phyloP scores from a whole-genome alignment of 2,888 invertebrate species.

The Petrophora chlorosata region DNA sequence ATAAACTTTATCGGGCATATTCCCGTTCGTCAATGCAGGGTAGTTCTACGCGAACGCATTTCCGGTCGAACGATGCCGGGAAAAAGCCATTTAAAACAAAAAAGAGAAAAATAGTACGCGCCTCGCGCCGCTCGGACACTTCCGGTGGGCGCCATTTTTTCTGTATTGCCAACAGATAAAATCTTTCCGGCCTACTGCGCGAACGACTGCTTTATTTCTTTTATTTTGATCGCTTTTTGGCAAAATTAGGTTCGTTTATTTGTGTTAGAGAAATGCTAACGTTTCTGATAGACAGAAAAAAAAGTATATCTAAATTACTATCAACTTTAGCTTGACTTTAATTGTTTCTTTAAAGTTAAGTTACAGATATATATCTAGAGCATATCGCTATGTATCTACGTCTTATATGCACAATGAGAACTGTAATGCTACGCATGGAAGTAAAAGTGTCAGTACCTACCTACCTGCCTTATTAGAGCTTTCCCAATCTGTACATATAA shows the following conservation, averaged over 20 bases:
- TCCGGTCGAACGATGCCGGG: slow-evolving; percentile 82
- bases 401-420: too few species aligned
- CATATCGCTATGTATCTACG: too few species aligned
- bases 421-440: too few species aligned
- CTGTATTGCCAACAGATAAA: slow-evolving; percentile 84
- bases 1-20: slow-evolving; percentile 61
- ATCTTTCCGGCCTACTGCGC: slow-evolving; percentile 83
- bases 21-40: slow-evolving; percentile 65
- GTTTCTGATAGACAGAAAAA: neutral
- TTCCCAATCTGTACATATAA: neutral
- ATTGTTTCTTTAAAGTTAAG: too few species aligned
- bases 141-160: slow-evolving; percentile 84
- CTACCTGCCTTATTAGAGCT: too few species aligned
- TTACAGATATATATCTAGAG: too few species aligned
- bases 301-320: neutral
- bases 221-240: slow-evolving; percentile 73
- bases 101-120: slow-evolving; percentile 81
- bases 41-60: slow-evolving; percentile 83
- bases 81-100: slow-evolving; percentile 84
- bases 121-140: slow-evolving; percentile 82
- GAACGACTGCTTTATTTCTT: slow-evolving; percentile 74
- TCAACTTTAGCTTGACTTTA: neutral
- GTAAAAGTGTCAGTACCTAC: too few species aligned
- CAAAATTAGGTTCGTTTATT: slow-evolving; percentile 59
- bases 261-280: slow-evolving; percentile 24